Base-by-base conservation (phyloP, 2,113 vertebrate genomes). In the Onychorhynchus coronatus region DNA sequence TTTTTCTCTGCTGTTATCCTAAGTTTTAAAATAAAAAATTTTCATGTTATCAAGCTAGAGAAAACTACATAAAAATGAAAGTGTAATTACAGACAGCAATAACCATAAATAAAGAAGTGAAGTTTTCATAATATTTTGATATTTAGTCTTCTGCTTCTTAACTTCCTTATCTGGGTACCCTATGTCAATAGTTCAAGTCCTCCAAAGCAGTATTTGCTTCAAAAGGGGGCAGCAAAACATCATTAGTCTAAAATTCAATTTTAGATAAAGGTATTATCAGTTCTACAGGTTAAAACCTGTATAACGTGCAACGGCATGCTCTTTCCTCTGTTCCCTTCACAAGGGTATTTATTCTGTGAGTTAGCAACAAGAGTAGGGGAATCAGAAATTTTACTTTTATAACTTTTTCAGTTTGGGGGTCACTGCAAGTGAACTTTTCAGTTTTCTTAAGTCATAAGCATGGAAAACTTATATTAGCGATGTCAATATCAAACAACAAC, bases 381-480 rank as follows among this genome's bases (percentile, higher is more conserved):
- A 75, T 5, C n/a, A 7, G 82, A 59, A 31, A 58, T 28, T 74
- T 41, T 63, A 37, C 13, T 18, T 80, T 50, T 53, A 17, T 39
- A 67, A 56, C 0, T 6, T 63, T 47, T 53, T 66, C 1, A 2
- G 2, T 5, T 22, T 1, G 13, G 5, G 5, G 27, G 8, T 5
- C 12, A 65, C 4, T 42, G 18, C 6, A 84, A 74, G 71, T 18
- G 5, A 80, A 74, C 14, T 65, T 83, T 37, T 65, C 4, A 8
- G 2, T 50, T 82, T 91, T 72, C 21, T 6, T 30, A 17, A 49
- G 8, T n/a, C 6, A 1, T 33, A 87, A 42, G 15, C 49, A 42
- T 24, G 15, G 56, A 79, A 72, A 67, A 3, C 6, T 61, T 53
- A 2, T 62, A 24, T 37, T 35, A 82, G 1, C 27, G 39, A 35